phyloP scores from a whole-genome alignment of 2,797 vertebrate genomes.

The Vireo griseus region DNA sequence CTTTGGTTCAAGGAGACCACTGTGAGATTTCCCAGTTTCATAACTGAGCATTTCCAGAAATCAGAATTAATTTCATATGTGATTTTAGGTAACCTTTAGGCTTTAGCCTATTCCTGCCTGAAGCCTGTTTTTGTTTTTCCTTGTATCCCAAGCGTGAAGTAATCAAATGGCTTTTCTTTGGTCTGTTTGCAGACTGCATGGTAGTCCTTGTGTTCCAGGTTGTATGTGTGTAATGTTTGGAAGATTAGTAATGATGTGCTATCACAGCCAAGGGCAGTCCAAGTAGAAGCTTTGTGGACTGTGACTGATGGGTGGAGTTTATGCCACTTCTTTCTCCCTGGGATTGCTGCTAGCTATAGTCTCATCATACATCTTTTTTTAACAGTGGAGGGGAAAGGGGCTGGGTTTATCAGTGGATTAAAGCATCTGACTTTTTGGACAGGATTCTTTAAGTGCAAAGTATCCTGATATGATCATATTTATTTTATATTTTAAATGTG shows the following conservation, averaged over 20 bases:
- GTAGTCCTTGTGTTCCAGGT: background rate
- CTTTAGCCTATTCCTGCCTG: background rate
- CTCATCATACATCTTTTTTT: background rate
- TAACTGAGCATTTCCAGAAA: background rate
- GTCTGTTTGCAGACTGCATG: background rate
- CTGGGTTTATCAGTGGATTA: background rate
- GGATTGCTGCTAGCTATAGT: background rate
- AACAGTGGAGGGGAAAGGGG: background rate
- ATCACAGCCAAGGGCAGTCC: background rate
- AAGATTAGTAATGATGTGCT: background rate
- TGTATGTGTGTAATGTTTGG: background rate
- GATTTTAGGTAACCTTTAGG: background rate
- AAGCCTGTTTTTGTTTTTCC: background rate
- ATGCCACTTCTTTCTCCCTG: background rate
- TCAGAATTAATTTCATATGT: background rate
- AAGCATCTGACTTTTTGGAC: background rate
- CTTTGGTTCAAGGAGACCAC: background rate
- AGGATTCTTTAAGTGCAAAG: background rate
- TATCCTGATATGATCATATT: background rate
- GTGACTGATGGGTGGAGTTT: background rate
- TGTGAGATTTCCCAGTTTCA: background rate
- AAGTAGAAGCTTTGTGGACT: background rate
- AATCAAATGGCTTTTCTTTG: background rate
- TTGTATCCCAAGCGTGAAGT: background rate
- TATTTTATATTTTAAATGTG: background rate